A percentile compares a stretch with the other conserved stretches of the same genome.
These are phyloP conservation scores for Rosalia funebris DNA, from an alignment of 2,888 invertebrate species.

Conservation along the genomic window DNA sequence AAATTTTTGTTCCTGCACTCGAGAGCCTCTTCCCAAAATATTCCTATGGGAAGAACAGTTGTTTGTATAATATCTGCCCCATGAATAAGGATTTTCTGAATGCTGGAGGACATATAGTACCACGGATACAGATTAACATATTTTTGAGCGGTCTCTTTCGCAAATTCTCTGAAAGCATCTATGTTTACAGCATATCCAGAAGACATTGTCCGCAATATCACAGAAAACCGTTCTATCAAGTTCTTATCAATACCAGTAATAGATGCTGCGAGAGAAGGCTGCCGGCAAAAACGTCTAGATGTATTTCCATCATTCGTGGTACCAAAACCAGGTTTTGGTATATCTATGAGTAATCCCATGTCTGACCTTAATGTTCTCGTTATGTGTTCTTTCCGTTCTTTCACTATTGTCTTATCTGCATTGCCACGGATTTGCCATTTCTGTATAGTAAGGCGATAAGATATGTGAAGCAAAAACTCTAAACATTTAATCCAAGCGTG, in stretches of 20 bases:
- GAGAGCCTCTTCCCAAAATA: not conserved
- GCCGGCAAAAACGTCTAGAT: not conserved
- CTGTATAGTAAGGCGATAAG: not conserved
- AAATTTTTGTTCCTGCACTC: not conserved
- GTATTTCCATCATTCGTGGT: constrained; percentile 7
- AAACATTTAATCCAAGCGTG: not conserved
- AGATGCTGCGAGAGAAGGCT: not conserved
- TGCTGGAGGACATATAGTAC: not conserved
- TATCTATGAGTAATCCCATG: constrained; percentile 3
- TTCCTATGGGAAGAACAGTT: not conserved
- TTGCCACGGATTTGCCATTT: not conserved
- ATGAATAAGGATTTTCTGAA: not conserved
- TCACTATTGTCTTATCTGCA: not conserved
- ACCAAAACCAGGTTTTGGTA: constrained; percentile 3
- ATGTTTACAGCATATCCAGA: not conserved
- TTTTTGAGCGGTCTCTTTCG: not conserved
- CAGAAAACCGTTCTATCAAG: not conserved
- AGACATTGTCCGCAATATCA: not conserved
- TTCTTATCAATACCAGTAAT: not conserved
- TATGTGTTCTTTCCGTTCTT: too few species aligned
- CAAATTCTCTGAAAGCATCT: not conserved
- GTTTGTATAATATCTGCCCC: not conserved
- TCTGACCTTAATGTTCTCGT: not conserved
- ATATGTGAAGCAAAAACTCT: not conserved
- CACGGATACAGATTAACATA: not conserved